Evolutionary conservation across 1,140 invertebrate species (phyloP).

Genomic region (Heliconius nattereri): DNA sequence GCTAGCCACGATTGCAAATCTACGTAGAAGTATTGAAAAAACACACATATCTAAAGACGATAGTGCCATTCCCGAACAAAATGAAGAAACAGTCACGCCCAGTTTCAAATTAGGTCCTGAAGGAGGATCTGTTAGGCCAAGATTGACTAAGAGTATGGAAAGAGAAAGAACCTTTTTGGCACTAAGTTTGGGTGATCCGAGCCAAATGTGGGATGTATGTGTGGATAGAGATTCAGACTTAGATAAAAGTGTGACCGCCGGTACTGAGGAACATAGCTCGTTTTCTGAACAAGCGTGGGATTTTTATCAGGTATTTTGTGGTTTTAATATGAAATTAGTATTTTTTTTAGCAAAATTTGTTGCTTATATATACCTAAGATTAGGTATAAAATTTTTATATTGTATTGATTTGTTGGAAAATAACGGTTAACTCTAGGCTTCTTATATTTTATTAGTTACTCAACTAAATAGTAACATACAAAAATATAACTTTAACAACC

Average conservation of each 20-base stretch:
- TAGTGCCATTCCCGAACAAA: constrained; percentile 72
- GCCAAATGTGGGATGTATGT: constrained; percentile 67
- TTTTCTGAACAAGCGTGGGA: constrained; percentile 94
- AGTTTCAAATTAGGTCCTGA: constrained; percentile 84
- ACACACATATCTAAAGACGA: constrained; percentile 77
- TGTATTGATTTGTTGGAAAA: not conserved
- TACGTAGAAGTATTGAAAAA: constrained; percentile 76
- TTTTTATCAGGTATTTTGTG: constrained; percentile 86
- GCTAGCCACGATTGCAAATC: constrained; percentile 62
- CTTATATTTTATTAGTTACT: not conserved
- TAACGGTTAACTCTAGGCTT: too few relatives aligned
- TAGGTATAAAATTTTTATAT: too few relatives aligned
- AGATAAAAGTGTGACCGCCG: constrained; percentile 77
- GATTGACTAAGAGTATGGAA: constrained; percentile 68
- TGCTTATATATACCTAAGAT: too few relatives aligned
- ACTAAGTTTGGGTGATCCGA: constrained; percentile 68
- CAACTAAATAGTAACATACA: not conserved
- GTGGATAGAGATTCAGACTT: constrained; percentile 76
- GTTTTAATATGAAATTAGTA: not conserved
- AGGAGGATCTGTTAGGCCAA: constrained; percentile 68
- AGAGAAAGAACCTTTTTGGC: constrained; percentile 70
- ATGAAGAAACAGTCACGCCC: constrained; percentile 73
- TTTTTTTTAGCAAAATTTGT: not conserved
- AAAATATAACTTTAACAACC: constrained; percentile 15
- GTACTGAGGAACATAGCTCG: constrained; percentile 87